Conservation (phyloP, 2,113 vertebrate genomes). For the Spea multiplicata region DNA sequence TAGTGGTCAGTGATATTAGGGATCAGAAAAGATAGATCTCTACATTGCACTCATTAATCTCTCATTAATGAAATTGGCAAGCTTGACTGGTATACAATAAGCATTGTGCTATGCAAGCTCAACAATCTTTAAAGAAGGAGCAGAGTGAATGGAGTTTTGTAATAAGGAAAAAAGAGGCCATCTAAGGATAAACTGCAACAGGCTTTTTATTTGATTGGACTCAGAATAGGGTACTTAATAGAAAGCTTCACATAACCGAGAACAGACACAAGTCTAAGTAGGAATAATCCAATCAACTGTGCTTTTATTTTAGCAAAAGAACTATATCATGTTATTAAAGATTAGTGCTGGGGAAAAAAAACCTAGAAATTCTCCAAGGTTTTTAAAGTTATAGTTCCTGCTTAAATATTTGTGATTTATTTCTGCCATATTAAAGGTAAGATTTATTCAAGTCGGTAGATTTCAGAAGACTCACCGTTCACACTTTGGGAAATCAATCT, state of each 20-base stretch:
- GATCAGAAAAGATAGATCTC: too few species aligned
- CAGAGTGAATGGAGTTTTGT: neutral
- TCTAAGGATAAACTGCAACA: slow-evolving; percentile 20
- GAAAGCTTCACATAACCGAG: neutral
- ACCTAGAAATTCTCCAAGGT: neutral
- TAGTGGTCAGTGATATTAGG: too few species aligned
- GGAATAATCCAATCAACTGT: slow-evolving; percentile 15
- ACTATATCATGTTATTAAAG: slow-evolving; percentile 2
- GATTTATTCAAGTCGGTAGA: neutral
- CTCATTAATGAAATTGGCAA: too few species aligned
- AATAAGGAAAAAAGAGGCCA: neutral
- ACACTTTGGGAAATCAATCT: too few species aligned
- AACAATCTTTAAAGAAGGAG: neutral
- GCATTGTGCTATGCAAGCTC: neutral
- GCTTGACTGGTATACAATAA: neutral
- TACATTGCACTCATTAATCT: too few species aligned
- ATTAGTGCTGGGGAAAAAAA: neutral
- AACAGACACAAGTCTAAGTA: slow-evolving; percentile 1
- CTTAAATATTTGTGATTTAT: slow-evolving; percentile 8
- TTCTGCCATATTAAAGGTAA: neutral
- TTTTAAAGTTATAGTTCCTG: neutral
- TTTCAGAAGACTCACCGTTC: neutral
- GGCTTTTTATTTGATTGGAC: slow-evolving; percentile 19
- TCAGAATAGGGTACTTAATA: neutral
- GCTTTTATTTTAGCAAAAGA: neutral